These are phyloP conservation scores for Saguinus imperator DNA, from an alignment of 2,113 vertebrate species.

Conservation along the genomic window DNA sequence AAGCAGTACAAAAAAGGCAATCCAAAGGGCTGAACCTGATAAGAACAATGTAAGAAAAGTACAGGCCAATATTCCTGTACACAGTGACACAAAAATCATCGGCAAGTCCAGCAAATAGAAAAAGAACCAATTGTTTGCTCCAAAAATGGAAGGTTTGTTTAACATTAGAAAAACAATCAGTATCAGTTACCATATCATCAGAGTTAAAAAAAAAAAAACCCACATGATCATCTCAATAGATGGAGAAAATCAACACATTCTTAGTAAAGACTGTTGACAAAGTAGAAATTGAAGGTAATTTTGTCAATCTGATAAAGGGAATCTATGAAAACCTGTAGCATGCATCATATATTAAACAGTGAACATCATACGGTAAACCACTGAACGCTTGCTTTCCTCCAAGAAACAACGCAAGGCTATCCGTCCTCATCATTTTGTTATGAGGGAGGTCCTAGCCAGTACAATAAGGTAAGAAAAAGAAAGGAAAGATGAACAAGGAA, in stretches of 20 bases:
- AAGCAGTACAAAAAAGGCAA: neutral
- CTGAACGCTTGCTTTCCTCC: neutral
- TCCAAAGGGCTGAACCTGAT: neutral
- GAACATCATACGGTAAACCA: neutral
- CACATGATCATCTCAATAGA: neutral
- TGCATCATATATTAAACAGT: neutral
- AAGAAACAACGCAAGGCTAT: neutral
- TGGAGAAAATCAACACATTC: neutral
- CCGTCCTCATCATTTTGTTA: neutral
- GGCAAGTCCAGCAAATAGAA: neutral
- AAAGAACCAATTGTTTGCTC: neutral
- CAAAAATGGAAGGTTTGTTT: neutral
- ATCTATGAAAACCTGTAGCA: neutral
- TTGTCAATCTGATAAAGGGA: neutral
- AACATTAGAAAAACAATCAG: neutral
- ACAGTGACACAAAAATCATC: neutral
- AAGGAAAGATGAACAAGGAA: neutral
- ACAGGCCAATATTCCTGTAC: neutral
- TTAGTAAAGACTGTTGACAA: constrained; percentile 9
- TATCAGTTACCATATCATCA: neutral
- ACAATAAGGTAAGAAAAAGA: neutral
- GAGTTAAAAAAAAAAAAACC: neutral
- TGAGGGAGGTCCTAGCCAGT: neutral
- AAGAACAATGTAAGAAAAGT: neutral
- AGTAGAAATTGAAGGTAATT: neutral